A percentile compares a stretch with the other conserved stretches of the same genome.
phyloP scores from a whole-genome alignment of 2,797 vertebrate genomes.

The Tenualosa thibaudeaui region DNA sequence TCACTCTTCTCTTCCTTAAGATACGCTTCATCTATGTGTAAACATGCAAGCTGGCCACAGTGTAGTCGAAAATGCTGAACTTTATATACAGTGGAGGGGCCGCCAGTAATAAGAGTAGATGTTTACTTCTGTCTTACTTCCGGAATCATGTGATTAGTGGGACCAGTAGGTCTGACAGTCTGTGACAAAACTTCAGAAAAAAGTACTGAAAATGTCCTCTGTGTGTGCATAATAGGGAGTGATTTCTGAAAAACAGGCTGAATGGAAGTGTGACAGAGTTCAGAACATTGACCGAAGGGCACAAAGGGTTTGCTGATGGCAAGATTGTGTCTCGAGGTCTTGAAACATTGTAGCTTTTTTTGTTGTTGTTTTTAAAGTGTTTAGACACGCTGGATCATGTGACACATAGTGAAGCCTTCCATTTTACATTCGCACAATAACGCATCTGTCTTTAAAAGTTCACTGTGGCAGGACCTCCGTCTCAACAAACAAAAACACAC shows the following conservation, averaged over 20 bases:
- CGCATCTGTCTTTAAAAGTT: conserved; percentile 38
- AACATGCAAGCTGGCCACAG: background rate
- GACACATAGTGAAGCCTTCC: conserved; percentile 67
- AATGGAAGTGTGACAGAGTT: conserved; percentile 8
- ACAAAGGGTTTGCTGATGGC: conserved; percentile 53
- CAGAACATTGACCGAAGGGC: conserved; percentile 44
- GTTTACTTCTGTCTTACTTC: background rate
- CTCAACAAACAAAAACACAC: conserved; percentile 14
- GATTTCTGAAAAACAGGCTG: conserved; percentile 1
- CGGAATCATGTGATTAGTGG: background rate
- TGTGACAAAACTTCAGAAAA: conserved; percentile 17
- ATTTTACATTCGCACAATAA: conserved; percentile 64
- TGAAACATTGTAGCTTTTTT: conserved; percentile 15
- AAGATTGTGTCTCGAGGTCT: conserved; percentile 58
- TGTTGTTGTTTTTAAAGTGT: conserved; percentile 49
- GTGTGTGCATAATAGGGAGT: background rate
- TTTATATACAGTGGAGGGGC: background rate
- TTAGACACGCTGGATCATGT: conserved; percentile 65
- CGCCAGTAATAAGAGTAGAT: background rate
- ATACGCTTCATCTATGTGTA: background rate
- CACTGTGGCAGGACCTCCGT: conserved; percentile 15
- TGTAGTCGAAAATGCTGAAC: background rate
- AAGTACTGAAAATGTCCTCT: conserved; percentile 27
- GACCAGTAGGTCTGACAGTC: background rate
- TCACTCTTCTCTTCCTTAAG: background rate